Percentiles rank a stretch among this genome's conserved stretches.
These are phyloP conservation scores for Acromyrmex heyeri DNA, from an alignment of 1,140 invertebrate genomes.

Conservation along the genomic window DNA sequence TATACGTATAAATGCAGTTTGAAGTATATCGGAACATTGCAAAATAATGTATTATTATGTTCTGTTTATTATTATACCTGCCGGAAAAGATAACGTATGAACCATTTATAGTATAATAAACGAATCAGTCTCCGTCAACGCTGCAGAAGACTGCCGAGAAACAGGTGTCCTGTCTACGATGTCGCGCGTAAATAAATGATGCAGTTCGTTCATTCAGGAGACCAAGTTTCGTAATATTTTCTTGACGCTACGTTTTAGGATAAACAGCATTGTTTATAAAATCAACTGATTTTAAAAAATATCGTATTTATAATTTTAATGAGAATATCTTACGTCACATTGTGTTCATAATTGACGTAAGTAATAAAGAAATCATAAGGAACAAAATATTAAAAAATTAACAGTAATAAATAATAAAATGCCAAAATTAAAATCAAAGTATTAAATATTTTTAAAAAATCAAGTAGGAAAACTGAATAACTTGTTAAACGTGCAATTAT, in stretches of 20 bases:
- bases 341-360: background rate
- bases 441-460: background rate
- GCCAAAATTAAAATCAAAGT: background rate
- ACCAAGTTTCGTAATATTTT: slow-evolving; percentile 52
- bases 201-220: slow-evolving; percentile 46
- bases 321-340: background rate
- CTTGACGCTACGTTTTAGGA: slow-evolving; percentile 9
- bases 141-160: slow-evolving; percentile 29
- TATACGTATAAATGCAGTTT: slow-evolving; percentile 18
- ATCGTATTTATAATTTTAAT: background rate
- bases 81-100: slow-evolving; percentile 53
- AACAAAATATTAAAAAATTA: background rate
- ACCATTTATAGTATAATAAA: slow-evolving; percentile 61
- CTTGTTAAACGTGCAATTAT: background rate
- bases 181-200: slow-evolving; percentile 63
- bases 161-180: slow-evolving; percentile 74
- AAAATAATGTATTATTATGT: slow-evolving; percentile 53
- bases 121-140: slow-evolving; percentile 57
- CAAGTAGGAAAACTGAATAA: background rate
- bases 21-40: background rate
- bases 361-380: background rate
- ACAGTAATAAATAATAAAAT: background rate
- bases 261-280: slow-evolving; percentile 22
- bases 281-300: background rate
- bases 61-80: slow-evolving; percentile 46